Evolutionary conservation across 2,113 vertebrate species (phyloP).

Genomic region (Notarius quadriscutis): DNA sequence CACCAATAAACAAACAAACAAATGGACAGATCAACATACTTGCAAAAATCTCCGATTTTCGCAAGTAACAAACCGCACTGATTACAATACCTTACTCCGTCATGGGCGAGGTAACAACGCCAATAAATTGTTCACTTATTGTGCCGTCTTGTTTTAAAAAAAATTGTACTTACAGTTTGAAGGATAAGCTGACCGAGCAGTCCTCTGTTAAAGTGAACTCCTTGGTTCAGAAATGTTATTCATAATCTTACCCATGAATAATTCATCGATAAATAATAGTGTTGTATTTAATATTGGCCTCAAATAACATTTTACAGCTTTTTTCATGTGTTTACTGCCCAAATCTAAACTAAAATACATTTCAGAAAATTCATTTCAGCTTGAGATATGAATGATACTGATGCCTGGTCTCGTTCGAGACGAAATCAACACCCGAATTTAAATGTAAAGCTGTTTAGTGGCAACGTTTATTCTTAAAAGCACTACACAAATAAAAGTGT

Average conservation of each 20-base stretch:
- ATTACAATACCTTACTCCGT: no score
- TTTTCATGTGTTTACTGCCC: neutral
- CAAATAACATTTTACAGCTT: neutral
- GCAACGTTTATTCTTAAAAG: neutral
- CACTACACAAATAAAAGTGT: neutral
- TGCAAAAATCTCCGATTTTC: no score
- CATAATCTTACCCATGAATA: neutral
- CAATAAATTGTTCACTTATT: neutral
- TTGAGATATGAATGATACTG: neutral
- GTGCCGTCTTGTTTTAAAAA: neutral
- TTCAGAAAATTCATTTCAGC: neutral
- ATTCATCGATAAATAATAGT: neutral
- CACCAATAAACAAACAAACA: no score
- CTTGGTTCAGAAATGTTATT: neutral
- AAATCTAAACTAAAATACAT: neutral
- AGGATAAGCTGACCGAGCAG: neutral
- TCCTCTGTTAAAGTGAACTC: neutral
- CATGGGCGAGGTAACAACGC: neutral
- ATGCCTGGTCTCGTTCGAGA: neutral
- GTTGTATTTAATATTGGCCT: neutral
- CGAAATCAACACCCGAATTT: neutral
- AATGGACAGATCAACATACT: no score
- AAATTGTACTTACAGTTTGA: no score
- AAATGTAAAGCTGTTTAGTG: neutral
- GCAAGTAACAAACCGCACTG: no score